Evolutionary conservation across 2,797 vertebrate genomes (phyloP).

Genomic region (Eleutherodactylus coqui): DNA sequence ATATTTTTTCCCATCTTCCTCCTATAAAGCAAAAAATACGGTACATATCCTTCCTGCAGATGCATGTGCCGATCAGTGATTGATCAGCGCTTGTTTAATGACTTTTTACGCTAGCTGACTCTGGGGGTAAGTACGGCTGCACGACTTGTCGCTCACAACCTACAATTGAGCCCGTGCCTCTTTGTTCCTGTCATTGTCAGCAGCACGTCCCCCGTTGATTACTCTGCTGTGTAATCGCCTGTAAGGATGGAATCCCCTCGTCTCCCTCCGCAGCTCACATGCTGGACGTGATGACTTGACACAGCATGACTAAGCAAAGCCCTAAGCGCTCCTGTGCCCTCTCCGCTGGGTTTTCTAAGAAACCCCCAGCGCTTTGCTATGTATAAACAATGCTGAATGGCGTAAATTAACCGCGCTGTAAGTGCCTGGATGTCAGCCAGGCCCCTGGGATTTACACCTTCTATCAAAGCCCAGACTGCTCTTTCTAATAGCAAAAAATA

Average conservation of each 20-base stretch:
- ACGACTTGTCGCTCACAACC: too few species aligned
- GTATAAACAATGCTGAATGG: constrained; percentile 24
- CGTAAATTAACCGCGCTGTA: background rate
- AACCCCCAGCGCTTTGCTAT: background rate
- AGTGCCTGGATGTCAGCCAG: constrained; percentile 11
- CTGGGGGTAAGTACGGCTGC: too few species aligned
- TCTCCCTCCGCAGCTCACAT: background rate
- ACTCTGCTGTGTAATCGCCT: background rate
- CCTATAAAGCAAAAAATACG: too few species aligned
- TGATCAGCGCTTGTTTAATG: too few species aligned
- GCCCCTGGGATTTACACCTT: constrained; percentile 6
- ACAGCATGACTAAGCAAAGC: constrained; percentile 58
- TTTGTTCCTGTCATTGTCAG: too few species aligned
- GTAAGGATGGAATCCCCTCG: background rate
- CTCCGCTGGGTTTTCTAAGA: background rate
- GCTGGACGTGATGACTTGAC: background rate
- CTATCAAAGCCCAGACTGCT: background rate
- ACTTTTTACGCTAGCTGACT: too few species aligned
- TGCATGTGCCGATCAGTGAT: too few species aligned
- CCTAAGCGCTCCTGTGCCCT: background rate
- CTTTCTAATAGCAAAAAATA: background rate
- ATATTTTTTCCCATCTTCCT: too few species aligned
- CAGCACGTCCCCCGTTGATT: too few species aligned
- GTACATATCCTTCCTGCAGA: too few species aligned
- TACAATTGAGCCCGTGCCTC: too few species aligned